Percentiles rank a stretch among this genome's conserved stretches.
These are phyloP conservation scores for Mystacides longicornis DNA, from an alignment of 2,888 invertebrate species.

Conservation along the genomic window DNA sequence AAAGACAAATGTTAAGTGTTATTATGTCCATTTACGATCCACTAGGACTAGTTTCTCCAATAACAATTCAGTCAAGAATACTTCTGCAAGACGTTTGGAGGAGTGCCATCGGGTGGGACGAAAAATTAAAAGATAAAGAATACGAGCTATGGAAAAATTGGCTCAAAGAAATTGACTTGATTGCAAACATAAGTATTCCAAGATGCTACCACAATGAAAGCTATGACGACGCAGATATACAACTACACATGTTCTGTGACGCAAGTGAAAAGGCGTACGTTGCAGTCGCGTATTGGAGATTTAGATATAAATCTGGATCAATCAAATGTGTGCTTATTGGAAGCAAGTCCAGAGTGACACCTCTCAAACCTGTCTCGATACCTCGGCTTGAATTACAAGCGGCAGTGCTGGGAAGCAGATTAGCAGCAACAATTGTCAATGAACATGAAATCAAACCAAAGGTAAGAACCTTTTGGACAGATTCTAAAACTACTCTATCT, in stretches of 20 bases:
- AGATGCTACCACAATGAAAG: slow-evolving; percentile 3
- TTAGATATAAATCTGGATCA: not conserved
- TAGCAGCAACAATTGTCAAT: not conserved
- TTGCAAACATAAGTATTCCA: not conserved
- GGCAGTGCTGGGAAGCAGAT: slow-evolving; percentile 14
- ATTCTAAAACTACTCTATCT: slow-evolving; percentile 27
- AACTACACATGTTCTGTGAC: slow-evolving; percentile 24
- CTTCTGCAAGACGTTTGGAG: slow-evolving; percentile 11
- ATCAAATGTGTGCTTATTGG: slow-evolving; percentile 11
- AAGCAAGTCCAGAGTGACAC: slow-evolving; percentile 19
- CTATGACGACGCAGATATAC: not conserved
- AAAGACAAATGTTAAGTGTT: slow-evolving; percentile 6
- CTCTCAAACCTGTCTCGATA: slow-evolving; percentile 19
- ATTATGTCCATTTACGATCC: slow-evolving; percentile 8
- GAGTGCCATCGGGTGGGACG: slow-evolving; percentile 9
- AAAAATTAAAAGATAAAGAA: not conserved
- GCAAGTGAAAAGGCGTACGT: slow-evolving; percentile 19
- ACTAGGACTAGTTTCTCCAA: slow-evolving; percentile 3
- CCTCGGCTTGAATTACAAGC: slow-evolving; percentile 23
- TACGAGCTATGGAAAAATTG: slow-evolving; percentile 4
- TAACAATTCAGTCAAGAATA: not conserved
- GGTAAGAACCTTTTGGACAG: slow-evolving; percentile 26
- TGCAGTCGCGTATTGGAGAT: slow-evolving; percentile 12
- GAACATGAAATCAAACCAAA: not conserved
- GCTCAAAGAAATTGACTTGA: not conserved